Evolutionary conservation across 2,888 invertebrate species (phyloP).

Genomic region (Calliopum simillimum): DNA sequence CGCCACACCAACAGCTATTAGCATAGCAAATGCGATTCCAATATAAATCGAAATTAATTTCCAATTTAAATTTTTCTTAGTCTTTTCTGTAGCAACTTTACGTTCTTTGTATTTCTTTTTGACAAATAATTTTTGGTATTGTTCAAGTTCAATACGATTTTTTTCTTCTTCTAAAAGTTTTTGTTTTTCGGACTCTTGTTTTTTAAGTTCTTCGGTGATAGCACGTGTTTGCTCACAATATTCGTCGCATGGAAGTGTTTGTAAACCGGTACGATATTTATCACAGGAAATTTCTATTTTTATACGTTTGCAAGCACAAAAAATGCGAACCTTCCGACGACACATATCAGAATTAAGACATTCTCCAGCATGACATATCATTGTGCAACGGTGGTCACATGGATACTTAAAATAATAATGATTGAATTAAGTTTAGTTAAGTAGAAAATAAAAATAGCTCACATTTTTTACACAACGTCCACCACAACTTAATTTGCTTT

Average conservation of each 20-base stretch:
- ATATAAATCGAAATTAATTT: slow-evolving; percentile 49
- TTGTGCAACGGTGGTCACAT: slow-evolving; percentile 86
- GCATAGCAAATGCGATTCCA: slow-evolving; percentile 45
- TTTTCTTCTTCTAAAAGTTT: slow-evolving; percentile 70
- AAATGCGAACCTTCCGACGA: slow-evolving; percentile 81
- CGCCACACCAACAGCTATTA: slow-evolving; percentile 54
- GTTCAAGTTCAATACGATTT: slow-evolving; percentile 79
- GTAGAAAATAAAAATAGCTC: slow-evolving; percentile 50
- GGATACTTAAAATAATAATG: slow-evolving; percentile 70
- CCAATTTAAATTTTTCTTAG: slow-evolving; percentile 49
- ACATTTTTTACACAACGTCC: slow-evolving; percentile 89
- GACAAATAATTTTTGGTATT: slow-evolving; percentile 81
- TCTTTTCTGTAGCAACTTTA: slow-evolving; percentile 55
- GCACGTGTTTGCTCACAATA: slow-evolving; percentile 73
- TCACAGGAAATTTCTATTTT: slow-evolving; percentile 81
- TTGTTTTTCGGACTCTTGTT: slow-evolving; percentile 71
- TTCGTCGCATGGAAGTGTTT: slow-evolving; percentile 73
- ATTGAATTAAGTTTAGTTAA: neutral
- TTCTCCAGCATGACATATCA: slow-evolving; percentile 78
- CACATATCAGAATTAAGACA: slow-evolving; percentile 79
- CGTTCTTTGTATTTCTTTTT: slow-evolving; percentile 73
- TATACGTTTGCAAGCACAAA: slow-evolving; percentile 82
- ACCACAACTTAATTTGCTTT: slow-evolving; percentile 72
- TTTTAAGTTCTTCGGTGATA: slow-evolving; percentile 69
- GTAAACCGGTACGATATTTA: slow-evolving; percentile 65